Percentiles rank a stretch among this genome's conserved stretches.
Evolutionary conservation across 1,140 invertebrate genomes (phyloP).

Genomic region (Hycleus cichorii): DNA sequence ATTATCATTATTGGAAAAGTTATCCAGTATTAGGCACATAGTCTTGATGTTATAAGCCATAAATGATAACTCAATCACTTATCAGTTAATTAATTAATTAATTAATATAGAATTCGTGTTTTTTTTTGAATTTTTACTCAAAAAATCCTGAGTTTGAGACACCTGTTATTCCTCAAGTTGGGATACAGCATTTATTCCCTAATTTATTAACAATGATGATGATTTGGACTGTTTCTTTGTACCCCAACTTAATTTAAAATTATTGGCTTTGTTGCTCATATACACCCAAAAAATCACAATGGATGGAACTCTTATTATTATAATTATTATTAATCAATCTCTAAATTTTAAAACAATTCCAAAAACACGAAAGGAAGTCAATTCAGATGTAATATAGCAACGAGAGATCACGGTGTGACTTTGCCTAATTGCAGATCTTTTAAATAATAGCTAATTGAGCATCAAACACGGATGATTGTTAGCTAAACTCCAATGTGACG

Average conservation of each 20-base stretch:
- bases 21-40: conserved; percentile 21
- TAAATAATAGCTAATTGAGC: conserved; percentile 14
- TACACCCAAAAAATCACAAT: conserved; percentile 16
- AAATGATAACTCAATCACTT: background rate
- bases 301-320: background rate
- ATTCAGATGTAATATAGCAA: conserved; percentile 16
- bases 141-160: conserved; percentile 14
- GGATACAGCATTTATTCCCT: background rate
- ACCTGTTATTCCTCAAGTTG: conserved; percentile 6
- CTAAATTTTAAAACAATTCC: background rate
- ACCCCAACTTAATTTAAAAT: conserved; percentile 7
- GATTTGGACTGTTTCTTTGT: background rate
- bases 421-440: background rate
- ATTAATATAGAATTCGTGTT: too few species aligned
- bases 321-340: background rate
- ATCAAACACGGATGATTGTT: conserved; percentile 17
- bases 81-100: too few species aligned
- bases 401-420: conserved; percentile 16
- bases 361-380: background rate
- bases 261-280: conserved; percentile 16
- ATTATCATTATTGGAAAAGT: background rate
- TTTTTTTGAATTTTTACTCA: background rate
- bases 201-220: too few species aligned
- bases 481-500: conserved; percentile 11
- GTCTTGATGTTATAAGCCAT: conserved; percentile 5